A percentile compares a stretch with the other conserved stretches of the same genome.
These are phyloP conservation scores for Sinelater perroti DNA, from an alignment of 2,888 invertebrate genomes.

Conservation along the genomic window DNA sequence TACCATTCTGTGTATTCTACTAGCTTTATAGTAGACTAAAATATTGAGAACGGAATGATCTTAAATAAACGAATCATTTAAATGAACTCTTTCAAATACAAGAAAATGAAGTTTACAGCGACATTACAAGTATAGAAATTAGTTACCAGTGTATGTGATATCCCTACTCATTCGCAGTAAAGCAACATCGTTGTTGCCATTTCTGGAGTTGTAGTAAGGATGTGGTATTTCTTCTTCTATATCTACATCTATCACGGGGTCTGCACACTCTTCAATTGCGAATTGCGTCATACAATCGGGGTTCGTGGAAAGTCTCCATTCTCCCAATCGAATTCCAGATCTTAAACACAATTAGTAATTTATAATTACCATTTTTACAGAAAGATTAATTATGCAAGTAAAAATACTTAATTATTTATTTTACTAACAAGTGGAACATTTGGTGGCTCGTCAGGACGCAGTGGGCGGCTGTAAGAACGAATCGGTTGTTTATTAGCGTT, in stretches of 20 bases:
- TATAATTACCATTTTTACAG: neutral
- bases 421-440: slow-evolving; percentile 57
- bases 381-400: no score
- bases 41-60: no score
- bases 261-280: slow-evolving; percentile 46
- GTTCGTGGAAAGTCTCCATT: slow-evolving; percentile 60
- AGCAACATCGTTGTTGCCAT: slow-evolving; percentile 53
- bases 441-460: slow-evolving; percentile 58
- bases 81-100: no score
- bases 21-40: no score
- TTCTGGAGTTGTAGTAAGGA: slow-evolving; percentile 46
- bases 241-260: slow-evolving; percentile 52
- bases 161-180: slow-evolving; percentile 62
- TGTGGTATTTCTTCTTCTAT: slow-evolving; percentile 49
- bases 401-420: neutral
- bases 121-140: neutral
- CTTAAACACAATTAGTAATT: slow-evolving; percentile 43
- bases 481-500: slow-evolving; percentile 63
- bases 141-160: slow-evolving; percentile 61
- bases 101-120: no score
- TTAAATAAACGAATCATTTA: no score
- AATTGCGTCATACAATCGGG: slow-evolving; percentile 58
- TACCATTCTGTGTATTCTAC: no score
- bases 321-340: slow-evolving; percentile 59
- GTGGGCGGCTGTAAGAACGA: slow-evolving; percentile 66